These are phyloP conservation scores for Paramuricea clavata DNA, from an alignment of 92 coral and sea anemone species.

Conservation along the genomic window DNA sequence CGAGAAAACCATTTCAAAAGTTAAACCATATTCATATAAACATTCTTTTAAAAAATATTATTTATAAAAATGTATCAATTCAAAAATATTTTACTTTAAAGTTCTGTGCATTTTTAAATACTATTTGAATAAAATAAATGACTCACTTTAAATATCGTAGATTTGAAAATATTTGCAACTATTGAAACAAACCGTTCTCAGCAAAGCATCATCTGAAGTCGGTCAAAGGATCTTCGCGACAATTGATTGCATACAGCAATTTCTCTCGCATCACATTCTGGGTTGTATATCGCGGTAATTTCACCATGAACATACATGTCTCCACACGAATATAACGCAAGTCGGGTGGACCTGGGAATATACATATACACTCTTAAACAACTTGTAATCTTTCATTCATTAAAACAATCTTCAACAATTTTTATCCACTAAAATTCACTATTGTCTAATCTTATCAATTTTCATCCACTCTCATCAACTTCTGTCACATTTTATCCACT, in stretches of 20 bases:
- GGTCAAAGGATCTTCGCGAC: conserved; percentile 98
- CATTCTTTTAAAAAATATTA: not conserved
- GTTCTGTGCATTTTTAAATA: not conserved
- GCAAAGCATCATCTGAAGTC: conserved; percentile 59
- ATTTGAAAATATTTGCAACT: not conserved
- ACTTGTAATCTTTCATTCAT: not conserved
- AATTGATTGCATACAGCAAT: conserved; percentile 92
- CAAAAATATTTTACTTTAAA: not conserved
- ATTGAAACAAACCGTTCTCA: not conserved
- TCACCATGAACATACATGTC: conserved; percentile 99
- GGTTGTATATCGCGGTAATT: conserved; percentile 91
- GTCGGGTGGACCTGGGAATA: conserved; percentile 82
- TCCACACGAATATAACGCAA: conserved; percentile 96
- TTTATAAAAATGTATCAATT: not conserved
- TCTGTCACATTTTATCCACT: not conserved
- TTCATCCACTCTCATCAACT: not conserved
- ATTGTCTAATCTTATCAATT: not conserved
- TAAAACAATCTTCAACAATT: not conserved
- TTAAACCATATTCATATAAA: not conserved
- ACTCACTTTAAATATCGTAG: not conserved
- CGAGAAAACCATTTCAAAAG: not conserved
- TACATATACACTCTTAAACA: not conserved
- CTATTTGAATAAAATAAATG: not conserved
- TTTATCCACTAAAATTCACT: no score
- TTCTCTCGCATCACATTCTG: conserved; percentile 89